Conservation (phyloP, 2,113 vertebrate genomes). For the Pangasianodon hypophthalmus region DNA sequence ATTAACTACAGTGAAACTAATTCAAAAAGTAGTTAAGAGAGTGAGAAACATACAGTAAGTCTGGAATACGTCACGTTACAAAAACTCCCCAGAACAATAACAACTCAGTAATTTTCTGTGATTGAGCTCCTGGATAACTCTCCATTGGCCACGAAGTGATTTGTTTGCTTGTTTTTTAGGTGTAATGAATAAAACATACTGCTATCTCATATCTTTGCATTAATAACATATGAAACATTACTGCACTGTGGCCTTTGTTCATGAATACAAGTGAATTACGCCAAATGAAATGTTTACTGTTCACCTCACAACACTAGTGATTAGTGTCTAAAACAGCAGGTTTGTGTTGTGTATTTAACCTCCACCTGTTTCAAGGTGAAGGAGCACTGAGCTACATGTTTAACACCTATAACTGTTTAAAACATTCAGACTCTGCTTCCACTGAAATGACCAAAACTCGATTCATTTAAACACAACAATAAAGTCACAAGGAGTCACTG, state of each 20-base stretch:
- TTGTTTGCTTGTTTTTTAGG: conserved; percentile 3
- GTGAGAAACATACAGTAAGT: too few relatives aligned
- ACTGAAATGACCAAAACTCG: neutral
- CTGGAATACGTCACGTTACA: neutral
- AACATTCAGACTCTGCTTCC: neutral
- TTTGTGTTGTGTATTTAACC: neutral
- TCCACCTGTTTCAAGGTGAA: neutral
- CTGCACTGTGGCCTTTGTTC: neutral
- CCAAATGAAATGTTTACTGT: neutral
- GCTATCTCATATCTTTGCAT: neutral
- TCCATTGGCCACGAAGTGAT: conserved; percentile 11
- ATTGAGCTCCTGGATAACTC: neutral
- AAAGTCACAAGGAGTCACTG: neutral
- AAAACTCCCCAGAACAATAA: neutral
- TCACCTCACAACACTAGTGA: neutral
- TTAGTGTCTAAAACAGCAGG: neutral
- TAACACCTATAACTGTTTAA: neutral
- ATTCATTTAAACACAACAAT: neutral
- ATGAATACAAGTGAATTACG: neutral
- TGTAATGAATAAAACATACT: conserved; percentile 15
- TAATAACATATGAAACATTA: neutral
- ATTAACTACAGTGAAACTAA: too few relatives aligned
- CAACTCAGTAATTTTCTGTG: neutral
- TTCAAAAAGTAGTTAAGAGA: too few relatives aligned
- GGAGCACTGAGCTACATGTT: neutral